Conservation (phyloP, 2,113 vertebrate species). For the Neopipo cinnamomea region DNA sequence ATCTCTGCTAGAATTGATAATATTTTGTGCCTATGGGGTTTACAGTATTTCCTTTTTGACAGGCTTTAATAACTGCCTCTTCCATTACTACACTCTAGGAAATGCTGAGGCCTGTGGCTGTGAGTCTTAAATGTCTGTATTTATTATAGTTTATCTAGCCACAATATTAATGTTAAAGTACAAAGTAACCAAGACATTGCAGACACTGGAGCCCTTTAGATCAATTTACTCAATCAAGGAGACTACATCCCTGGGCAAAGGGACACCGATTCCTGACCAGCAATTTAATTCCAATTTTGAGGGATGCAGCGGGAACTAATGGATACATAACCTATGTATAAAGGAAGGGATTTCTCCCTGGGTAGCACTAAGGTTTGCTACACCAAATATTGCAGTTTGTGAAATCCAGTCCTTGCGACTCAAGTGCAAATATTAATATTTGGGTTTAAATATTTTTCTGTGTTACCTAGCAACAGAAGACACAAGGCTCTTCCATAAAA, state of each 20-base stretch:
- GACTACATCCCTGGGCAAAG: background rate
- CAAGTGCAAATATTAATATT: background rate
- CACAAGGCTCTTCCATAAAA: background rate
- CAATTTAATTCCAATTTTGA: background rate
- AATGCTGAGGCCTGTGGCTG: background rate
- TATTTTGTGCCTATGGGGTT: constrained; percentile 17
- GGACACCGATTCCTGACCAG: background rate
- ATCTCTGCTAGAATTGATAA: background rate
- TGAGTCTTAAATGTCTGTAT: background rate
- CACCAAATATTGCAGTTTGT: background rate
- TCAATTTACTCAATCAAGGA: background rate
- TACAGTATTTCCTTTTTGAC: background rate
- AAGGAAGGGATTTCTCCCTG: background rate
- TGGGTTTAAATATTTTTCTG: background rate
- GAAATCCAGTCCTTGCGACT: background rate
- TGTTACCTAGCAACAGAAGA: background rate
- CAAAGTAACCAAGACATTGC: background rate
- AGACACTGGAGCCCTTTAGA: background rate
- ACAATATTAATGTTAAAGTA: background rate
- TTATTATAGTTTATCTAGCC: constrained; percentile 3
- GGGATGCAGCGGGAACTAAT: background rate
- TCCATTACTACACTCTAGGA: background rate
- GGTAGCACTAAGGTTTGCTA: background rate
- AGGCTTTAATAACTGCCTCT: constrained; percentile 17
- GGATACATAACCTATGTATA: background rate